phyloP scores from a whole-genome alignment of 1,140 invertebrate species.

The Maniola jurtina region DNA sequence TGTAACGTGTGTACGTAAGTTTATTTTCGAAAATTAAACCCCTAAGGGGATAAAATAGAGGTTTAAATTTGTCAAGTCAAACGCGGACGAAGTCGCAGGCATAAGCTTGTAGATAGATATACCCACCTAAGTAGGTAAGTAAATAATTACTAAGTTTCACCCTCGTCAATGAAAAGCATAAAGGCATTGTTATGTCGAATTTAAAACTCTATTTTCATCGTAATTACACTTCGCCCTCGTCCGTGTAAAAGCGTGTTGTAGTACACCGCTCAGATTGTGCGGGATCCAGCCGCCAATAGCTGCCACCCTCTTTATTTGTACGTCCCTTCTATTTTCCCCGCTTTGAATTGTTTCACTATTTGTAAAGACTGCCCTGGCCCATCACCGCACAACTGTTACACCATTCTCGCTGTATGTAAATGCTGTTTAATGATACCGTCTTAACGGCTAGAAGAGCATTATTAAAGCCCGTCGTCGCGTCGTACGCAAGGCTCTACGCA shows the following conservation, averaged over 20 bases:
- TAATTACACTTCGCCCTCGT: slow-evolving; percentile 25
- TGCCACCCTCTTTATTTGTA: slow-evolving; percentile 26
- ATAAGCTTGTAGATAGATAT: no score
- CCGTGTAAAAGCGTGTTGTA: slow-evolving; percentile 24
- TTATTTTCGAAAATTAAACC: no score
- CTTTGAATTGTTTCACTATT: slow-evolving; percentile 28
- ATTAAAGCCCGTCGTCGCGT: neutral
- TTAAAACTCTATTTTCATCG: slow-evolving; percentile 30
- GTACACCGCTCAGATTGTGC: slow-evolving; percentile 26
- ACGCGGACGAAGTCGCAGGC: no score
- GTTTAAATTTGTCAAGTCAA: no score
- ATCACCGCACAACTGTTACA: slow-evolving; percentile 29
- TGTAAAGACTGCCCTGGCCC: slow-evolving; percentile 20
- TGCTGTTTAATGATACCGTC: slow-evolving; percentile 19
- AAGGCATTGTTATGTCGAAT: slow-evolving; percentile 22
- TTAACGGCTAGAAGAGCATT: neutral
- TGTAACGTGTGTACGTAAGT: no score
- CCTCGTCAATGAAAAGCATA: slow-evolving; percentile 9
- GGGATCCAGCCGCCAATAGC: slow-evolving; percentile 25
- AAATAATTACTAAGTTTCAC: slow-evolving; percentile 12
- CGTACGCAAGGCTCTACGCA: no score
- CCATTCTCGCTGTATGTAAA: slow-evolving; percentile 23
- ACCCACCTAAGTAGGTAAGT: no score
- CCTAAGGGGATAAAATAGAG: no score
- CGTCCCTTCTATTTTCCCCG: slow-evolving; percentile 13